Conservation (phyloP, 64 coral and sea anemone genomes). For the Orbicella faveolata region DNA sequence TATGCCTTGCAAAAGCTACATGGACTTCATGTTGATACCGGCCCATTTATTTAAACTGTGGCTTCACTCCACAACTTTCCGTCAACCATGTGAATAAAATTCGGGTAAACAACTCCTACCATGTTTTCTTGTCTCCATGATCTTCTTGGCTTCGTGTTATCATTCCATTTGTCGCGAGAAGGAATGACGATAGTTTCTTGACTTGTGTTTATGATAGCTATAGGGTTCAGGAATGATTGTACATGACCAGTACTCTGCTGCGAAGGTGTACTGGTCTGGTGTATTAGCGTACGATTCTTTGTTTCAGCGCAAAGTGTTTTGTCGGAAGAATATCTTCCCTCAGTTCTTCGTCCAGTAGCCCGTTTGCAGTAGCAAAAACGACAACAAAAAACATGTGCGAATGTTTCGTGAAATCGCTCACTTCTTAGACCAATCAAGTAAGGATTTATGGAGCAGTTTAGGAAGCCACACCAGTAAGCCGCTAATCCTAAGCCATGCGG, state of each 20-base stretch:
- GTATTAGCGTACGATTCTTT: background rate
- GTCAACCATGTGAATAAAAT: slow-evolving; percentile 24
- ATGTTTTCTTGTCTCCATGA: background rate
- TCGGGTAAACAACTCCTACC: background rate
- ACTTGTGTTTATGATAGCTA: background rate
- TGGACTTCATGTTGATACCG: background rate
- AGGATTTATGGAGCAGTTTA: slow-evolving; percentile 79
- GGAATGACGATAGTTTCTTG: background rate
- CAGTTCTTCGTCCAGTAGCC: background rate
- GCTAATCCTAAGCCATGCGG: slow-evolving; percentile 77
- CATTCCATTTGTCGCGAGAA: background rate
- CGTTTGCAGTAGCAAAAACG: slow-evolving; percentile 19
- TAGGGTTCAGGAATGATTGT: background rate
- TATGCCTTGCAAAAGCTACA: too few relatives aligned
- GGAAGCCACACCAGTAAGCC: slow-evolving; percentile 85
- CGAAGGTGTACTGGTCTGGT: background rate
- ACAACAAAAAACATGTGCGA: slow-evolving; percentile 52
- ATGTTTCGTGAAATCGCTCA: slow-evolving; percentile 66
- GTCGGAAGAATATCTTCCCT: background rate
- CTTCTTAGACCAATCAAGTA: slow-evolving; percentile 83
- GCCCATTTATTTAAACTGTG: background rate
- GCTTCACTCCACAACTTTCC: slow-evolving; percentile 40
- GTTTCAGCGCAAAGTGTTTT: background rate
- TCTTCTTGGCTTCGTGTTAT: background rate
- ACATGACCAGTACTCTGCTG: background rate